Percentiles rank a stretch among this genome's conserved stretches.
phyloP scores from a whole-genome alignment of 2,797 vertebrate genomes.

The Echeneis naucrates region DNA sequence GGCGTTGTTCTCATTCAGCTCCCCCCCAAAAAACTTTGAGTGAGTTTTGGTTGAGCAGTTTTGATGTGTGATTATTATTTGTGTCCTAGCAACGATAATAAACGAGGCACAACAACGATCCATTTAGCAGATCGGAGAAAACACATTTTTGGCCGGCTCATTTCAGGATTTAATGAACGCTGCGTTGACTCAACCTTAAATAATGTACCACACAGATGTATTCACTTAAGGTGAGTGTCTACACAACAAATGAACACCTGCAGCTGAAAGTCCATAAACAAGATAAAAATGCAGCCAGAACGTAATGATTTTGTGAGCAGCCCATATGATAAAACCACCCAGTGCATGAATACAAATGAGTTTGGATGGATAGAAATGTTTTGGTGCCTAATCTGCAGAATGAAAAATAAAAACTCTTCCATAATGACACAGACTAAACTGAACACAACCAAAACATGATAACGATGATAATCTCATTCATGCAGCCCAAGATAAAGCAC shows the following conservation, averaged over 20 bases:
- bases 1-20: background rate
- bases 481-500: background rate
- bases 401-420: background rate
- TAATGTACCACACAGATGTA: background rate
- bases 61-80: conserved; percentile 20
- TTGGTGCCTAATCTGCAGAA: background rate
- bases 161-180: conserved; percentile 23
- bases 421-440: conserved; percentile 1
- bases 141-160: background rate
- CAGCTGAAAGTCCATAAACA: conserved; percentile 8
- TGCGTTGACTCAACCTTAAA: conserved; percentile 21
- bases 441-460: background rate
- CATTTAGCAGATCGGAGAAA: conserved; percentile 23
- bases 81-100: conserved; percentile 13
- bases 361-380: background rate
- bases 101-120: conserved; percentile 31
- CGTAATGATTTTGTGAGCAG: conserved; percentile 7
- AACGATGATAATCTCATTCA: background rate
- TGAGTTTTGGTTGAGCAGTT: conserved; percentile 1
- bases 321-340: background rate
- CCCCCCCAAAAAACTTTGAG: too few relatives aligned
- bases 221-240: conserved; percentile 10
- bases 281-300: background rate
- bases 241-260: conserved; percentile 41
- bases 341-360: background rate